These are phyloP conservation scores for Matsumurasca onukii DNA, from an alignment of 1,140 invertebrate species.

Conservation along the genomic window DNA sequence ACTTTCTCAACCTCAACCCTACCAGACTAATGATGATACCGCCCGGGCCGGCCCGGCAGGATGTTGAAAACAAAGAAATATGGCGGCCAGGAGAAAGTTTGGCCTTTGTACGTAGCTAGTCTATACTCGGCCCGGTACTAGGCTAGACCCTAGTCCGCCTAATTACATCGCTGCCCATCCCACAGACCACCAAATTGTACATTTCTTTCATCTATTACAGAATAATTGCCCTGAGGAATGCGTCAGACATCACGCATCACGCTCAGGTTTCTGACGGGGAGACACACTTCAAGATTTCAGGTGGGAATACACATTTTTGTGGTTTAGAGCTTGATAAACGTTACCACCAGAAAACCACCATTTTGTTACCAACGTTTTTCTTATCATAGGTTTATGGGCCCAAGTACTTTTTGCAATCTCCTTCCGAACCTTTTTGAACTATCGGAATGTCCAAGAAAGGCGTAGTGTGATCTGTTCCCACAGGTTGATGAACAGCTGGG, in stretches of 20 bases:
- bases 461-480: too few species aligned
- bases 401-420: too few species aligned
- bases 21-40: slow-evolving; percentile 13
- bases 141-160: background rate
- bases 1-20: background rate
- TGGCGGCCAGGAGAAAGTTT: slow-evolving; percentile 9
- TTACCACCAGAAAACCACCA: too few species aligned
- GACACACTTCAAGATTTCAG: too few species aligned
- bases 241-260: background rate
- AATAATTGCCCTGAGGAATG: background rate
- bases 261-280: too few species aligned
- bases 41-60: background rate
- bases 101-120: background rate
- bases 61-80: slow-evolving; percentile 16
- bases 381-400: too few species aligned
- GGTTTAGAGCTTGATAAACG: too few species aligned
- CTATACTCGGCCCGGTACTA: background rate
- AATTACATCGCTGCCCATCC: background rate
- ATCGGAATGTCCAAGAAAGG: too few species aligned
- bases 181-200: background rate
- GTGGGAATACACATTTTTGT: too few species aligned
- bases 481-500: too few species aligned
- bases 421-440: too few species aligned
- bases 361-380: too few species aligned
- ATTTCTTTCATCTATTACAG: background rate